Evolutionary conservation across 2,113 vertebrate species (phyloP), one percentile per base, ranked within the genome.

Genomic region (Leptocoma aspasia): DNA sequence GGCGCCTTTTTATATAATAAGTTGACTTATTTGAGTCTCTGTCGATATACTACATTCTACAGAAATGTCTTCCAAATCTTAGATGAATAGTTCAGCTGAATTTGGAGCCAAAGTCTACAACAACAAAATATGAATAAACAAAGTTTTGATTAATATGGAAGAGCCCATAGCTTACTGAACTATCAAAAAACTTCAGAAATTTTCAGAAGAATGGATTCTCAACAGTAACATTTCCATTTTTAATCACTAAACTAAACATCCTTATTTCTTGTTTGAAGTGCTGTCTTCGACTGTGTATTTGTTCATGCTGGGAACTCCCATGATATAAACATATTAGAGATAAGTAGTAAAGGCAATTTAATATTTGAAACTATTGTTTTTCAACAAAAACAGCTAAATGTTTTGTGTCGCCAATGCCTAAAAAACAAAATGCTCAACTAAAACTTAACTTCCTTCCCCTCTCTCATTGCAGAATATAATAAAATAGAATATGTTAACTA

Each of bases 81-180:
- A 49, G 85, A 97, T 66, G 59, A 95, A 96, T 61, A 77, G 50
- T 69, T 73, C 47, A 23, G 19, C 50, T 98, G 95, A 97, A 97
- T 94, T 91, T 92, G 86, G 90, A 89, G 92, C 53, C 94, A 96
- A 97, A 94, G 47, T 5, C 35, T 83, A 92, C 71, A 96, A 70
- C 35, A 79, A 78, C 63, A 96, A 89, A 94, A 72, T 59, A 86
- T 15, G 59, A 95, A 95, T 94, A 90, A 87, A 94, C 42, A 76
- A 92, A 73, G 47, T 61, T 61, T 50, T 96, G 61, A 89, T 79
- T 82, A 77, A 82, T 66, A 65, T 88, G 50, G 65, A 92, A 83
- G 41, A 41, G n/a, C 24, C 13, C 11, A 49, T 6, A 83, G 49
- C 17, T 56, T 82, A 90, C 52, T 70, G 37, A 42, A 47, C 15